Percentiles rank a stretch among this genome's conserved stretches.
Evolutionary conservation across 2,113 vertebrate species (phyloP).

Genomic region (Cyanistes caeruleus): DNA sequence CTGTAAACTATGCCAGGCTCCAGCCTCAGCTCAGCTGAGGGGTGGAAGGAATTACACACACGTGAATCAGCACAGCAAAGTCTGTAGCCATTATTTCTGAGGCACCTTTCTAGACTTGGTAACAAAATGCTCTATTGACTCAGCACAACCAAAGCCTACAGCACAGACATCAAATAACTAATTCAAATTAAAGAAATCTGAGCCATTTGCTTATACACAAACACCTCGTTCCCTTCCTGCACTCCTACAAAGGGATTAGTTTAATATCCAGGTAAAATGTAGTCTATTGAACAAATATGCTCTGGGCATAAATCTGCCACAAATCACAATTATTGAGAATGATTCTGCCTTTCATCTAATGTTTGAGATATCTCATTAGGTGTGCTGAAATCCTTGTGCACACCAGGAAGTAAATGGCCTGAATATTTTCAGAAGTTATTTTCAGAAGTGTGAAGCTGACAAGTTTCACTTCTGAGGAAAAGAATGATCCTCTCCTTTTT

Average conservation of each 20-base stretch:
- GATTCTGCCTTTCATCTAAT: neutral
- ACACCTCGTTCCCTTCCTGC: neutral
- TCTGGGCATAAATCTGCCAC: neutral
- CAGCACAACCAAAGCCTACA: neutral
- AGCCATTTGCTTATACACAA: neutral
- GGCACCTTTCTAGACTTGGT: neutral
- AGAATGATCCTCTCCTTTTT: neutral
- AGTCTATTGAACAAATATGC: neutral
- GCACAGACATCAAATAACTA: neutral
- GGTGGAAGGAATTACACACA: neutral
- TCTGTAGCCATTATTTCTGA: neutral
- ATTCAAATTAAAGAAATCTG: neutral
- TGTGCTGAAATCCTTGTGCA: neutral
- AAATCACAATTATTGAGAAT: neutral
- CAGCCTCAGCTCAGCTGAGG: neutral
- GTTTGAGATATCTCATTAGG: neutral
- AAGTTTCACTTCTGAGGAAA: neutral
- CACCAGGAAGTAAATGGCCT: neutral
- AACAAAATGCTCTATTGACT: neutral
- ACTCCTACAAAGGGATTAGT: neutral
- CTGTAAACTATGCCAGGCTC: neutral
- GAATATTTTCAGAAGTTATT: neutral
- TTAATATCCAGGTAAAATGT: neutral
- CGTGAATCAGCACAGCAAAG: neutral
- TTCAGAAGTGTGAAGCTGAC: neutral